A percentile compares a stretch with the other conserved stretches of the same genome.
Evolutionary conservation across 1,140 invertebrate species (phyloP).

Genomic region (Pygmarrhopalites habei): DNA sequence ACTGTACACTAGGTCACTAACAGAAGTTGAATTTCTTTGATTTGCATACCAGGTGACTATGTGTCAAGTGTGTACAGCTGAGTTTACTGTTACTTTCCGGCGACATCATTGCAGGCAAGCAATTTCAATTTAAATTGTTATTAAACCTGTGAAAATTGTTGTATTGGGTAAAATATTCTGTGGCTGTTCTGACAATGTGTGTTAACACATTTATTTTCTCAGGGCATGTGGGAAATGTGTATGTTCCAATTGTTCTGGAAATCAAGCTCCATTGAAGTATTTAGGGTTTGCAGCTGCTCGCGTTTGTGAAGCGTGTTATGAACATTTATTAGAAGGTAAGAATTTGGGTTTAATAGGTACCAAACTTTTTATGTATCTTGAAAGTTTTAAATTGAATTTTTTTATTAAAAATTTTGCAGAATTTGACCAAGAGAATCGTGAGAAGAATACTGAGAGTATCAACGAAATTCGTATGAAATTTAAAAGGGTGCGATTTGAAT

Average conservation of each 20-base stretch:
- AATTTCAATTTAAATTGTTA: too few species aligned
- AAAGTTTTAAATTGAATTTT: not conserved
- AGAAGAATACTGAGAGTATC: slow-evolving; percentile 2
- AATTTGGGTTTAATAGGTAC: not conserved
- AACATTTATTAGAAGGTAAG: slow-evolving; percentile 47
- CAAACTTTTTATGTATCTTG: not conserved
- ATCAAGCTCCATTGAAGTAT: slow-evolving; percentile 59
- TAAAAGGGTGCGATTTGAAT: too few species aligned
- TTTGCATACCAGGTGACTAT: too few species aligned
- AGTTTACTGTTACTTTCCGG: slow-evolving; percentile 64
- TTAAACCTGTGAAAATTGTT: too few species aligned
- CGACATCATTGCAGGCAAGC: slow-evolving; percentile 58
- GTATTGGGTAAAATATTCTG: too few species aligned
- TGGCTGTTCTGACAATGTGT: too few species aligned
- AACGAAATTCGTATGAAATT: slow-evolving; percentile 22
- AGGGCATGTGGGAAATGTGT: slow-evolving; percentile 68
- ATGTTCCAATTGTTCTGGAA: slow-evolving; percentile 62
- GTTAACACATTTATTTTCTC: too few species aligned
- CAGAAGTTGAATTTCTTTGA: too few species aligned
- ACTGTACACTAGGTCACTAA: too few species aligned
- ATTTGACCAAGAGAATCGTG: slow-evolving; percentile 32
- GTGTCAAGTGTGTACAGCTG: slow-evolving; percentile 64
- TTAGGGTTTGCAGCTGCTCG: slow-evolving; percentile 52
- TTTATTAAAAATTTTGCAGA: slow-evolving; percentile 20
- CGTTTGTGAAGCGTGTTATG: slow-evolving; percentile 56